These are phyloP conservation scores for Isoperla grammatica DNA, from an alignment of 2,888 invertebrate genomes.

Conservation along the genomic window DNA sequence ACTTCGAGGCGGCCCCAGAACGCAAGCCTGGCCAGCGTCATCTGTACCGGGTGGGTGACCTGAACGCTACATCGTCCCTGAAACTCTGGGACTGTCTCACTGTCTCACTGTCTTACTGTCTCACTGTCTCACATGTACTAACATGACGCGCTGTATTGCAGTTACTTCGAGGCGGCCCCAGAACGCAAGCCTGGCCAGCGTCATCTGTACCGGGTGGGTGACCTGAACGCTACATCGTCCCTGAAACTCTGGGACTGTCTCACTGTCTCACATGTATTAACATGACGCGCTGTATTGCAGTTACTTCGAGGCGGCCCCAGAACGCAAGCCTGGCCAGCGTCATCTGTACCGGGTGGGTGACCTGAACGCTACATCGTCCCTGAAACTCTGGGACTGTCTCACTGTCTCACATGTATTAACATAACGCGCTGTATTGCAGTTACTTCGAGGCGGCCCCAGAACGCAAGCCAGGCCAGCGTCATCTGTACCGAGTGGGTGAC, in stretches of 20 bases:
- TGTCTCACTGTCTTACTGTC: no score
- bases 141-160: no score
- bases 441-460: conserved; percentile 78
- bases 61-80: conserved; percentile 43
- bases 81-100: conserved; percentile 52
- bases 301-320: conserved; percentile 76
- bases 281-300: no score
- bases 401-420: conserved; percentile 32
- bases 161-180: conserved; percentile 76
- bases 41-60: conserved; percentile 62
- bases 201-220: conserved; percentile 69
- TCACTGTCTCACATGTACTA: no score
- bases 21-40: conserved; percentile 75
- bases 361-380: conserved; percentile 43
- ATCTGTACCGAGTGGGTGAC: conserved; percentile 66
- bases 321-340: conserved; percentile 69
- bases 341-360: conserved; percentile 70
- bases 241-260: conserved; percentile 32
- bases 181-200: conserved; percentile 71
- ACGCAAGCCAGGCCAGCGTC: conserved; percentile 71
- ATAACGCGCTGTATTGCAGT: no score
- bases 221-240: conserved; percentile 43
- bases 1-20: conserved; percentile 74
- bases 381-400: conserved; percentile 29
- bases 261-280: conserved; percentile 31